Percentiles rank a stretch among this genome's conserved stretches.
Conservation (phyloP, 92 coral and sea anemone genomes). For the Porites rus region DNA sequence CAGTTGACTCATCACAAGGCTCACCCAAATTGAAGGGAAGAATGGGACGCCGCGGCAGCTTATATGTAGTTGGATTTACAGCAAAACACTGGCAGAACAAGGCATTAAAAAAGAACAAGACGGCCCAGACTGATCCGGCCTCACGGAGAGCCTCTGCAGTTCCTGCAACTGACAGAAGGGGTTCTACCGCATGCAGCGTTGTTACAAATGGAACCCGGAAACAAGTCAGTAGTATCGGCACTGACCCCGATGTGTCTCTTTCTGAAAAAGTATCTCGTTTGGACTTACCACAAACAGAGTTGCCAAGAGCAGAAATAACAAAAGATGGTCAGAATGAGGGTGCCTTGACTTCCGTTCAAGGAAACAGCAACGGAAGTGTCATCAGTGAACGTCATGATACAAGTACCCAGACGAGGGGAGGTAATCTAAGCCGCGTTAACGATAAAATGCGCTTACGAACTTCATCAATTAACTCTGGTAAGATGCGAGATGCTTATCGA, state of each 20-base stretch:
- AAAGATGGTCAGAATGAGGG: background rate
- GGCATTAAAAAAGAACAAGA: constrained; percentile 81
- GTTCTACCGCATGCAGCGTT: constrained; percentile 1
- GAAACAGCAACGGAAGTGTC: background rate
- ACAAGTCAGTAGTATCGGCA: background rate
- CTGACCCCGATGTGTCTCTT: background rate
- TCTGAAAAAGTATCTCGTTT: constrained; percentile 16
- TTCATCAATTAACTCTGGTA: constrained; percentile 11
- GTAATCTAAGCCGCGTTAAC: background rate
- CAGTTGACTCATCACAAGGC: constrained; percentile 73
- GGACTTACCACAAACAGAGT: constrained; percentile 13
- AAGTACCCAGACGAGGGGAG: background rate
- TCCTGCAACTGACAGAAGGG: constrained; percentile 11
- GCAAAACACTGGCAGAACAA: constrained; percentile 98
- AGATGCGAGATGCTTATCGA: constrained; percentile 28
- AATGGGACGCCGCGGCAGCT: constrained; percentile 96
- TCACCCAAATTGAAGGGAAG: constrained; percentile 79
- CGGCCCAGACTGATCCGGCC: constrained; percentile 48
- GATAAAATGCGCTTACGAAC: constrained; percentile 19
- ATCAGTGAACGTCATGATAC: background rate
- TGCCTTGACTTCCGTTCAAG: background rate
- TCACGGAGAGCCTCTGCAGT: constrained; percentile 30
- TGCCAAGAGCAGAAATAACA: background rate
- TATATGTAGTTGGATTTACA: constrained; percentile 94
- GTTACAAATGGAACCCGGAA: background rate